Evolutionary conservation across 2,888 invertebrate genomes (phyloP).

Genomic region (Heliconius erato): DNA sequence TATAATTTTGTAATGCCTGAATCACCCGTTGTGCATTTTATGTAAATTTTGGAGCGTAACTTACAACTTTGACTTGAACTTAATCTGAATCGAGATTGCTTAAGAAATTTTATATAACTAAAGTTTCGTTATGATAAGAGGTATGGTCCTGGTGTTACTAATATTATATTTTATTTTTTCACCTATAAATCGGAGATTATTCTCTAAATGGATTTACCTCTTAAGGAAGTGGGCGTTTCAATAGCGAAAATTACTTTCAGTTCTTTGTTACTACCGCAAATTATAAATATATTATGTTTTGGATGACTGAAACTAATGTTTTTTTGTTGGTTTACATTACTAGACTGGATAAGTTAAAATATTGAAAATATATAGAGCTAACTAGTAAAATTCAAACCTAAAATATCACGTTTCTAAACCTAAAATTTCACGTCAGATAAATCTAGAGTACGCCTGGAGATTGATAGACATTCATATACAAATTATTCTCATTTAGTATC

Average conservation of each 20-base stretch:
- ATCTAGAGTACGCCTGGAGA: neutral
- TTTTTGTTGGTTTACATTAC: neutral
- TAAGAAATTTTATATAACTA: neutral
- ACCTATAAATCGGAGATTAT: neutral
- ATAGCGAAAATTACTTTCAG: neutral
- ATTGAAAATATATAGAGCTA: neutral
- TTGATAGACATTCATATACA: neutral
- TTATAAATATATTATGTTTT: neutral
- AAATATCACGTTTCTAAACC: too few species aligned
- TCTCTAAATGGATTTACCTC: neutral
- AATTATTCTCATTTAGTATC: neutral
- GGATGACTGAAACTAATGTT: neutral
- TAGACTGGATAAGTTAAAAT: neutral
- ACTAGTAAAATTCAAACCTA: neutral
- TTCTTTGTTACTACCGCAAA: neutral
- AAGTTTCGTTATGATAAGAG: neutral
- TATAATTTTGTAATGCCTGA: constrained; percentile 26
- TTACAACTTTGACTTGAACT: constrained; percentile 19
- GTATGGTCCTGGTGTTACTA: neutral
- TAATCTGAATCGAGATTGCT: constrained; percentile 21
- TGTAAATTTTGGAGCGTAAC: constrained; percentile 25
- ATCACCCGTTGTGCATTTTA: constrained; percentile 25
- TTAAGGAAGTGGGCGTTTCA: neutral
- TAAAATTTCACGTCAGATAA: too few species aligned
- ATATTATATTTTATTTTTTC: neutral